These are phyloP conservation scores for Drosophila mayri DNA, from an alignment of 1,140 invertebrate species.

Conservation along the genomic window DNA sequence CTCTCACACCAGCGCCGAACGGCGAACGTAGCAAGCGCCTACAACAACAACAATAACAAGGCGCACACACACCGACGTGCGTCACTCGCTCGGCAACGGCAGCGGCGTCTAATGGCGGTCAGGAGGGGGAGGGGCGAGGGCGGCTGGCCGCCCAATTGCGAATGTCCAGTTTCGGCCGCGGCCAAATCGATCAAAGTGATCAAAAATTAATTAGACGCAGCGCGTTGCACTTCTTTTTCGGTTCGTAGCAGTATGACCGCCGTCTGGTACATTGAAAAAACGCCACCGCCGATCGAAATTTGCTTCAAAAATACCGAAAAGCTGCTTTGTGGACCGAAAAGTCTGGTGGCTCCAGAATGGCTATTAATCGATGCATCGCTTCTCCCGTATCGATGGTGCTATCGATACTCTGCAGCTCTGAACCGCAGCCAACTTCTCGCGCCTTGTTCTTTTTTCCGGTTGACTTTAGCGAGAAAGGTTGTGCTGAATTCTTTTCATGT, in stretches of 20 bases:
- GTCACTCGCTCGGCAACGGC: conserved; percentile 31
- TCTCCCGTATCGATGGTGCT: not conserved
- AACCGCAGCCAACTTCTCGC: not conserved
- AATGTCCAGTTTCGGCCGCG: conserved; percentile 39
- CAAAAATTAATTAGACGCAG: conserved; percentile 40
- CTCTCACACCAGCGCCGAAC: conserved; percentile 25
- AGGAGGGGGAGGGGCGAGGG: conserved; percentile 22
- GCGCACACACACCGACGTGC: conserved; percentile 46
- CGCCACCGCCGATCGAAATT: not conserved
- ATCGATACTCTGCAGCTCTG: not conserved
- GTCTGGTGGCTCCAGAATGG: no score
- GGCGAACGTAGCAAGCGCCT: conserved; percentile 46
- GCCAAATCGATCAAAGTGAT: conserved; percentile 45
- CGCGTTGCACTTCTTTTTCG: conserved; percentile 45
- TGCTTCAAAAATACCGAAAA: not conserved
- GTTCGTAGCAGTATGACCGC: conserved; percentile 16
- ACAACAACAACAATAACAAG: conserved; percentile 53
- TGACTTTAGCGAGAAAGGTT: conserved; percentile 85
- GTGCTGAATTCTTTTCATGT: conserved; percentile 62
- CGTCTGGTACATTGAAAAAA: not conserved
- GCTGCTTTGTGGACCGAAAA: no score
- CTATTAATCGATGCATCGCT: not conserved
- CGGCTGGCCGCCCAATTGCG: conserved; percentile 46
- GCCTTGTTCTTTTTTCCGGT: conserved; percentile 84
- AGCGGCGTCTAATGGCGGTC: conserved; percentile 22